These are phyloP conservation scores for Silurus meridionalis DNA, from an alignment of 2,113 vertebrate species.

Conservation along the genomic window DNA sequence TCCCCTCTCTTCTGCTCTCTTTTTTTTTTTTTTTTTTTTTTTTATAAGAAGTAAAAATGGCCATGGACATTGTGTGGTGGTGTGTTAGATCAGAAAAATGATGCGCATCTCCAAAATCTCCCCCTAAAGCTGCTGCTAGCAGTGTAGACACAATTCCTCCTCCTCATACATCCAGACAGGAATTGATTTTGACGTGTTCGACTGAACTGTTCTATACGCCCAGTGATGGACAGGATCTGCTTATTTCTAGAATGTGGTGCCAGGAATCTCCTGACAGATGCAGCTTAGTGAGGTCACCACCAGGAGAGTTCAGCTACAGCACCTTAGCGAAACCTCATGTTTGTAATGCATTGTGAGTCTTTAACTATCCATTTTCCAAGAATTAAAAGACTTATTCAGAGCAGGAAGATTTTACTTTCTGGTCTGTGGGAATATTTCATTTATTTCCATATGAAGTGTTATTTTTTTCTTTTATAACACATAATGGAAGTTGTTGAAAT, in stretches of 20 bases:
- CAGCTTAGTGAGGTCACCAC: neutral
- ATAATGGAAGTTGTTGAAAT: slow-evolving; percentile 45
- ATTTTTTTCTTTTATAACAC: slow-evolving; percentile 32
- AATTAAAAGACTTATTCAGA: slow-evolving; percentile 30
- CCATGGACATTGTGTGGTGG: slow-evolving; percentile 12
- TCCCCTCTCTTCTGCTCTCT: neutral
- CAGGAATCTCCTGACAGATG: slow-evolving; percentile 5
- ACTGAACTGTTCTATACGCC: neutral
- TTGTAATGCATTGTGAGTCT: slow-evolving; percentile 36
- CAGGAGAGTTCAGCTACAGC: neutral
- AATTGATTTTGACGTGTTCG: neutral
- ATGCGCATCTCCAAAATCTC: slow-evolving; percentile 20
- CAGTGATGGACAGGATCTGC: neutral
- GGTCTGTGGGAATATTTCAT: slow-evolving; percentile 47
- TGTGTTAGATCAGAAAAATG: slow-evolving; percentile 17
- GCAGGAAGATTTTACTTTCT: slow-evolving; percentile 48
- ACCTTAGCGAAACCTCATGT: slow-evolving; percentile 25
- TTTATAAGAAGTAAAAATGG: slow-evolving; percentile 25
- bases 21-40: slow-evolving; percentile 15
- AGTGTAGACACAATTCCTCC: neutral
- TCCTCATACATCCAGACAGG: neutral
- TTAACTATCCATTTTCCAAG: slow-evolving; percentile 35
- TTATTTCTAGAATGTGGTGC: slow-evolving; percentile 32
- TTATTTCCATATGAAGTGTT: slow-evolving; percentile 40
- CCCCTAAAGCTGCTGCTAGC: neutral